These are phyloP conservation scores for Brachionus koreanus DNA, from an alignment of 1,140 invertebrate species.

Conservation along the genomic window DNA sequence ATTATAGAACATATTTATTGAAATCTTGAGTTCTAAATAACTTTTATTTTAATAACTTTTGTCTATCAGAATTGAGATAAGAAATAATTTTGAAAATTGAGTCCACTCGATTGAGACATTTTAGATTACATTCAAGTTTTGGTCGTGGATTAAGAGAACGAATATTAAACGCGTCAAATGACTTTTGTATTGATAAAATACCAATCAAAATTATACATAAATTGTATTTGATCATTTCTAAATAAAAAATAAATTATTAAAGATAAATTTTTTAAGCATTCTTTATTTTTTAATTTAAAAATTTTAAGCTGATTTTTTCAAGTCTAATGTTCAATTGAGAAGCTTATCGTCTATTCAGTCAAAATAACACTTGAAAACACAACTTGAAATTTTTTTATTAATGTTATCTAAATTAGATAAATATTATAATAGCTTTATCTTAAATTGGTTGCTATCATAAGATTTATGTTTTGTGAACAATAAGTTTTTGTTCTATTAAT, in stretches of 20 bases:
- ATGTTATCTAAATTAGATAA: not conserved
- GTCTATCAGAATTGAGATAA: not conserved
- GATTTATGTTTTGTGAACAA: not conserved
- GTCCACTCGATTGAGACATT: not conserved
- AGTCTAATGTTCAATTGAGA: not conserved
- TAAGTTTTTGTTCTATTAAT: not conserved
- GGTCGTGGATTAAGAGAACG: not conserved
- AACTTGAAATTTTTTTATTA: not conserved
- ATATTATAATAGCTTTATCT: not conserved
- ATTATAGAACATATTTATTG: conserved; percentile 3
- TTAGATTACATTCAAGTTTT: conserved; percentile 5
- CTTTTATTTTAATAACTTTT: not conserved
- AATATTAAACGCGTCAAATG: not conserved
- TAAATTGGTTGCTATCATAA: not conserved
- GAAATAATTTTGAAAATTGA: not conserved
- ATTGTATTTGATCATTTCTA: not conserved
- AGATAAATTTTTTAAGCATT: not conserved
- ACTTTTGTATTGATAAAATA: conserved; percentile 5
- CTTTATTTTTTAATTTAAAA: not conserved
- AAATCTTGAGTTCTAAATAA: not conserved
- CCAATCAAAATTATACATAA: not conserved
- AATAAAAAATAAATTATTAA: not conserved
- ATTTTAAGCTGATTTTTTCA: not conserved
- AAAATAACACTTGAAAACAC: not conserved
- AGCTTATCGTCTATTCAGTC: not conserved